A percentile compares a stretch with the other conserved stretches of the same genome.
Conservation (phyloP, 2,888 invertebrate genomes). For the Calameuta idolon region DNA sequence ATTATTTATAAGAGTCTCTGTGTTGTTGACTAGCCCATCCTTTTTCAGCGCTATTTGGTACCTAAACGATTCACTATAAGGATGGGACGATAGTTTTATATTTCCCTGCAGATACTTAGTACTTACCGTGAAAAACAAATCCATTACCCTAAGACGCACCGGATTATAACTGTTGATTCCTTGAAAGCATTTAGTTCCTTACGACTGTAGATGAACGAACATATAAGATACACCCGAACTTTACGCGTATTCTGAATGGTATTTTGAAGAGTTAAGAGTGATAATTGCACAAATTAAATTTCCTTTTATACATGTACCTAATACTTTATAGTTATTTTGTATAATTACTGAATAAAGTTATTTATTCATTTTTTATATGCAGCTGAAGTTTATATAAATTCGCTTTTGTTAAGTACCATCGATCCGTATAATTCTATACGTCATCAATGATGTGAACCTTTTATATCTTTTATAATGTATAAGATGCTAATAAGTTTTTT, state of each 20-base stretch:
- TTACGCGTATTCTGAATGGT: background rate
- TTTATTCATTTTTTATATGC: constrained; percentile 42
- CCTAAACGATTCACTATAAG: constrained; percentile 15
- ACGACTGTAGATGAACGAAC: background rate
- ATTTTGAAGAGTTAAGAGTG: background rate
- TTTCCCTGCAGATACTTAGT: background rate
- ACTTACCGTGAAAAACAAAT: background rate
- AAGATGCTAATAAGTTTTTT: constrained; percentile 2
- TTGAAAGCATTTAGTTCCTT: constrained; percentile 7
- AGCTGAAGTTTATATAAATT: background rate
- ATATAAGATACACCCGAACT: background rate
- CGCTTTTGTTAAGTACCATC: background rate
- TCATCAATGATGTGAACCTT: background rate
- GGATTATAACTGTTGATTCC: background rate
- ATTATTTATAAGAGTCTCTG: constrained; percentile 48
- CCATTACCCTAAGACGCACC: background rate
- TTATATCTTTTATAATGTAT: constrained; percentile 15
- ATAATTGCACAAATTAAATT: constrained; percentile 8
- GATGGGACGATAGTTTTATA: constrained; percentile 8
- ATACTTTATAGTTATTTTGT: constrained; percentile 33
- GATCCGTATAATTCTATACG: background rate
- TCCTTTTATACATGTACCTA: constrained; percentile 31
- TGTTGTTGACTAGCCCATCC: constrained; percentile 23
- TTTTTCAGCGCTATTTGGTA: constrained; percentile 27
- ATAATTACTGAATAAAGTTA: constrained; percentile 49